These are phyloP conservation scores for Urocynchramus pylzowi DNA, from an alignment of 2,113 vertebrate genomes.

Conservation along the genomic window DNA sequence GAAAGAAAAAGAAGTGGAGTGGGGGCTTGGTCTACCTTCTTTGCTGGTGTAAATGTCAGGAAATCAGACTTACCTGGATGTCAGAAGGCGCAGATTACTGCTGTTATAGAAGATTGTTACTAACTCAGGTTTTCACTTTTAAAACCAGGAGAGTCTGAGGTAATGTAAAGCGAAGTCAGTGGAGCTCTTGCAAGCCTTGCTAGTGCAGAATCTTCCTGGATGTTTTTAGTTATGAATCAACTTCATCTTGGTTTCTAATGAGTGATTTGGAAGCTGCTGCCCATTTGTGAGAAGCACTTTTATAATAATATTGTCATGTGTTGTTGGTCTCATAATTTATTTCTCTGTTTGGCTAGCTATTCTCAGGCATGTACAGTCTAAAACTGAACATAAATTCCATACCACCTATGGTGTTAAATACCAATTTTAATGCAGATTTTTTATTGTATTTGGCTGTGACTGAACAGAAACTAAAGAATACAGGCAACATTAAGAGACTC, in stretches of 20 bases:
- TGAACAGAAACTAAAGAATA: neutral
- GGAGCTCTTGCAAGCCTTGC: neutral
- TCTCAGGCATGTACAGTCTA: neutral
- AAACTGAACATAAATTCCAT: neutral
- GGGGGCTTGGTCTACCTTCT: neutral
- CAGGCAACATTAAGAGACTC: neutral
- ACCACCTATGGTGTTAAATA: neutral
- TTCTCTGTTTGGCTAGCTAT: neutral
- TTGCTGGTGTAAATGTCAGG: neutral
- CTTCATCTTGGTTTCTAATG: neutral
- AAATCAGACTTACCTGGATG: neutral
- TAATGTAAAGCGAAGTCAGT: neutral
- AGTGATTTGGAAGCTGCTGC: neutral
- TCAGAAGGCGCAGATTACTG: neutral
- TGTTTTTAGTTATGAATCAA: neutral
- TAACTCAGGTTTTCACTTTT: neutral
- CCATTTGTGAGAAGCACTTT: neutral
- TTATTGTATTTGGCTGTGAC: slow-evolving; percentile 6
- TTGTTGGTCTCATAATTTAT: neutral
- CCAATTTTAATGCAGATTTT: neutral
- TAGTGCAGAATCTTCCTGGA: neutral
- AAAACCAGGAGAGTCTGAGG: neutral
- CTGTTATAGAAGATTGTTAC: neutral
- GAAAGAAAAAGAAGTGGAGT: neutral
- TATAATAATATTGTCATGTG: neutral